Evolutionary conservation across 2,888 invertebrate species (phyloP).

Genomic region (Hirtodrosophila cameraria): DNA sequence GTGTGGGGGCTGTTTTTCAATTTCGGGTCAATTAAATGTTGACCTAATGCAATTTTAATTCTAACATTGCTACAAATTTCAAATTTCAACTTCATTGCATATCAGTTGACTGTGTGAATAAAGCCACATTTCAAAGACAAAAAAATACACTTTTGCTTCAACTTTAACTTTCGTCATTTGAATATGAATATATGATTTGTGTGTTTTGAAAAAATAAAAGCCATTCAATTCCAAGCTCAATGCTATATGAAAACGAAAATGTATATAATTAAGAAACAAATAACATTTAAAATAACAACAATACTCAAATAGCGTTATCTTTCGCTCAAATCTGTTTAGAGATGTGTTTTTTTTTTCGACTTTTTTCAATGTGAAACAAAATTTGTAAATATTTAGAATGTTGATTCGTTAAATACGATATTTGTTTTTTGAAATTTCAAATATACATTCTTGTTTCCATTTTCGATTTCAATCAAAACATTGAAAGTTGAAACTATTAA

Average conservation of each 20-base stretch:
- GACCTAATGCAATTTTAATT: conserved; percentile 35
- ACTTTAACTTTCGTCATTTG: conserved; percentile 37
- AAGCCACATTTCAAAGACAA: conserved; percentile 35
- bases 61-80: conserved; percentile 21
- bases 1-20: background rate
- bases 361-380: too few relatives aligned
- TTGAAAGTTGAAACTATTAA: too few relatives aligned
- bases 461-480: too few relatives aligned
- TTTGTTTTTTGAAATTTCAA: too few relatives aligned
- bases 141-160: conserved; percentile 26
- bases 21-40: conserved; percentile 31
- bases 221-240: conserved; percentile 52
- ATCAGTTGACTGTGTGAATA: conserved; percentile 33
- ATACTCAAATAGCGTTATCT: conserved; percentile 36
- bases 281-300: conserved; percentile 30
- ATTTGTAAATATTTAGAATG: too few relatives aligned
- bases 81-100: too few relatives aligned
- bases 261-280: conserved; percentile 34
- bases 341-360: too few relatives aligned
- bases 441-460: too few relatives aligned
- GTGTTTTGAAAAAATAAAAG: conserved; percentile 32
- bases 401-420: too few relatives aligned
- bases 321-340: conserved; percentile 22
- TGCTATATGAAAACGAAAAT: conserved; percentile 48
- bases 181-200: conserved; percentile 47